Evolutionary conservation across 2,797 vertebrate genomes (phyloP).

Genomic region (Gorsachius magnificus): DNA sequence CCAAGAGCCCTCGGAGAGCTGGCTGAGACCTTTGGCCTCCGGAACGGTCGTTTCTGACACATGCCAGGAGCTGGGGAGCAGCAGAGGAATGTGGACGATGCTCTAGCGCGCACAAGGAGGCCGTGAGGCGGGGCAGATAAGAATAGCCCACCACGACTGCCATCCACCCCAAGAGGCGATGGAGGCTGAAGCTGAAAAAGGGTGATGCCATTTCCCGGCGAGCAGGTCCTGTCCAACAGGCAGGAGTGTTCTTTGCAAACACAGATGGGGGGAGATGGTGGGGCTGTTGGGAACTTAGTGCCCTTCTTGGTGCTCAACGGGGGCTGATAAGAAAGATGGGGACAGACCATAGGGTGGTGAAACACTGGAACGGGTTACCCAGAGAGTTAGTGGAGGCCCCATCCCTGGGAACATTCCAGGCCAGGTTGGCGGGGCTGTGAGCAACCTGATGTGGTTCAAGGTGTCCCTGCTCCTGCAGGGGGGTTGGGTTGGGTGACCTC

Average conservation of each 20-base stretch:
- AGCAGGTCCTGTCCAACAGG: neutral
- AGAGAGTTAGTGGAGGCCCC: no score
- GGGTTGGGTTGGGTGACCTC: no score
- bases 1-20: neutral
- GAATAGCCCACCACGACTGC: neutral
- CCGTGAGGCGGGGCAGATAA: rapidly evolving
- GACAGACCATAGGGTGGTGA: no score
- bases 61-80: neutral
- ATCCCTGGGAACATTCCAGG: no score
- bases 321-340: neutral
- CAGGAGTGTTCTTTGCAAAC: neutral
- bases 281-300: neutral
- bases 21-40: neutral
- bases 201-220: neutral
- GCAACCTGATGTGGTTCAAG: no score
- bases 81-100: neutral
- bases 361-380: no score
- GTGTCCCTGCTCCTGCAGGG: no score
- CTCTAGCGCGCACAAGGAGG: neutral
- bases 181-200: neutral
- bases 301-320: neutral
- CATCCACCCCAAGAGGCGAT: rapidly evolving
- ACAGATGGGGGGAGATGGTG: neutral
- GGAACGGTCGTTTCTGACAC: neutral
- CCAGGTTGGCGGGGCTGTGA: no score